Evolutionary conservation across 2,888 invertebrate species (phyloP), one percentile per base, ranked within the genome.

Genomic region (Amblyjoppa fuscipennis): DNA sequence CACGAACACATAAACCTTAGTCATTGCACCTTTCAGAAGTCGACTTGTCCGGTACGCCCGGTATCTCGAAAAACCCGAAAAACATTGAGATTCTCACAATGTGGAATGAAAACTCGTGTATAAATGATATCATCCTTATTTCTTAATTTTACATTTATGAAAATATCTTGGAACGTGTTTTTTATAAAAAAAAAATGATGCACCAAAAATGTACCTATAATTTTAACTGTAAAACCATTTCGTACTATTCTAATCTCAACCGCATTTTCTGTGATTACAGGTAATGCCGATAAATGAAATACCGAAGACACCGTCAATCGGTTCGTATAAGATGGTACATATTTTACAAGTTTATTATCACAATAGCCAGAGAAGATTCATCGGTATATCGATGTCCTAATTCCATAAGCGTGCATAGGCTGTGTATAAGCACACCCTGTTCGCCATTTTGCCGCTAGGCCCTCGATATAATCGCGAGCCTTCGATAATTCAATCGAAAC

Each of bases 211-310:
- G 7, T 6, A 6, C 6, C 6, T 34, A 34, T 34, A 41, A 41
- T 41, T 9, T 41, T 11, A 0, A 0, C 11, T 11, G 9, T 11
- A 68, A 68, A 20, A n/a, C 13, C 13, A 59, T 69, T 59, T 11
- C 31, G 9, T 6, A 5, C 31, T 5, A 69, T 25, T 9, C 9
- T 68, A 31, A 75, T 31, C 1, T 28, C 20, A 49, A n/a, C 7
- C 5, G 28, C 13, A 11, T 45, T 20, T 70, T 78, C 34, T 78
- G 13, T 78, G 69, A 41, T 70, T 45, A 11, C 78, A 78, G 78
- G 78, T 78, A 70, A 69, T 45, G 13, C 31, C 13, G 31, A 61
- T 3, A 1, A 28, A 61, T 16, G 61, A 61, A 28, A 31, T 31
- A 61, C 4, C 11, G 11, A 31, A 13, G 9, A 16, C 61, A 31